Evolutionary conservation across 1,140 invertebrate species (phyloP).

Genomic region (Drosophila aff.): DNA sequence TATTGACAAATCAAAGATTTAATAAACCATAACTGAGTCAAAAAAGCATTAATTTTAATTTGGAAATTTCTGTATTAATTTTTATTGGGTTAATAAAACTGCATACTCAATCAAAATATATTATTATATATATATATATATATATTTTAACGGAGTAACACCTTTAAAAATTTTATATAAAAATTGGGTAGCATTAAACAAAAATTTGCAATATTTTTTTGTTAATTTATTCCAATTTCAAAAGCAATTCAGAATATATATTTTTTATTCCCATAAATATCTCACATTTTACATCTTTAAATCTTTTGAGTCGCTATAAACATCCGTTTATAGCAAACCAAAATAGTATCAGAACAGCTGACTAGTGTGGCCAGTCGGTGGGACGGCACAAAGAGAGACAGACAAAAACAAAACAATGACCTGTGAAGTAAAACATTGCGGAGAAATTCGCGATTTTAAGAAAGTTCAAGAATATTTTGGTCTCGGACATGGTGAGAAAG

Average conservation of each 20-base stretch:
- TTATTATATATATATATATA: too few relatives aligned
- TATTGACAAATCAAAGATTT: not conserved
- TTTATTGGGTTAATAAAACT: not conserved
- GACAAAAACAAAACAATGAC: constrained; percentile 86
- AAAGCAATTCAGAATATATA: not conserved
- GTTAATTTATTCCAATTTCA: not conserved
- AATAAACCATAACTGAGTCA: not conserved
- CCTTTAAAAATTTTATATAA: not conserved
- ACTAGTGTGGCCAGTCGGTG: not conserved
- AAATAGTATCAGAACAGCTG: not conserved
- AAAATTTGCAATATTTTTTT: not conserved
- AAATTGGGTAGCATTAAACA: too few relatives aligned
- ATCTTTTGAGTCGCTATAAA: not conserved
- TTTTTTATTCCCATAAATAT: too few relatives aligned
- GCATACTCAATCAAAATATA: not conserved
- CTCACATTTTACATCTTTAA: not conserved
- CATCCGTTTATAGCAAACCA: not conserved
- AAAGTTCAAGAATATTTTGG: constrained; percentile 87
- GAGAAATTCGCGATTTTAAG: constrained; percentile 88
- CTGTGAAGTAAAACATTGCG: constrained; percentile 90
- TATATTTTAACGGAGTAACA: not conserved
- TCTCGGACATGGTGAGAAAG: constrained; percentile 79
- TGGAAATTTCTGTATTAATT: not conserved
- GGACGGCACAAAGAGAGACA: not conserved
- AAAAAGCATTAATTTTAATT: not conserved